phyloP scores from a whole-genome alignment of 2,888 invertebrate genomes.

The Dryococelus australis region DNA sequence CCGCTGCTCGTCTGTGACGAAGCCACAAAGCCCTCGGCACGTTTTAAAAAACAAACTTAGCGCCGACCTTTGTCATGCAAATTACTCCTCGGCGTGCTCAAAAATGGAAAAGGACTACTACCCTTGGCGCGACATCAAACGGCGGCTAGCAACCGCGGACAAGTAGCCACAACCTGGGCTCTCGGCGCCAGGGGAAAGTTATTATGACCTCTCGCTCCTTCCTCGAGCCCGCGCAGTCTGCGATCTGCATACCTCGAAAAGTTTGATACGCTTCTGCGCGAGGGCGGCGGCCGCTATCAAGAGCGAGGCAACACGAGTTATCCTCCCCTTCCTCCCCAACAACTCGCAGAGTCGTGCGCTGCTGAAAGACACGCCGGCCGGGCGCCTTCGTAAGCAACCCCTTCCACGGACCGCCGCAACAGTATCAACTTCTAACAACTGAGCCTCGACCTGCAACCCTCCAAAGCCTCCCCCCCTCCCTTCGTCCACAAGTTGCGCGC shows the following conservation, averaged over 20 bases:
- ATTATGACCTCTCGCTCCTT: not conserved
- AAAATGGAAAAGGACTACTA: not conserved
- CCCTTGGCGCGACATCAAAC: not conserved
- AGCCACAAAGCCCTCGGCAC: not conserved
- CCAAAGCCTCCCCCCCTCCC: not conserved
- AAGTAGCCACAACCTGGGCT: not conserved
- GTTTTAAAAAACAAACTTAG: slow-evolving; percentile 1
- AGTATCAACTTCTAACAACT: not conserved
- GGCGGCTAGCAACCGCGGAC: not conserved
- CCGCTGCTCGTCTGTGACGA: not conserved
- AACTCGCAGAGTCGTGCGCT: not conserved
- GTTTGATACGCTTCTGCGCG: not conserved
- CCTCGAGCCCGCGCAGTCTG: not conserved
- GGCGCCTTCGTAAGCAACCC: not conserved
- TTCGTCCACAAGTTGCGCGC: not conserved
- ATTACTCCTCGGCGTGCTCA: not conserved
- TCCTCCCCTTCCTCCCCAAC: not conserved
- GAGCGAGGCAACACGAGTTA: not conserved
- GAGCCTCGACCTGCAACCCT: too few species aligned
- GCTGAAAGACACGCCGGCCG: not conserved
- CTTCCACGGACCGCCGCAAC: not conserved
- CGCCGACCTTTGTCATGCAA: slow-evolving; percentile 1
- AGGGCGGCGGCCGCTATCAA: not conserved
- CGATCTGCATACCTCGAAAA: not conserved
- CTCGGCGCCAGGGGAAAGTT: not conserved